Evolutionary conservation across 2,888 invertebrate genomes (phyloP).

Genomic region (Amblyjoppa proteus): DNA sequence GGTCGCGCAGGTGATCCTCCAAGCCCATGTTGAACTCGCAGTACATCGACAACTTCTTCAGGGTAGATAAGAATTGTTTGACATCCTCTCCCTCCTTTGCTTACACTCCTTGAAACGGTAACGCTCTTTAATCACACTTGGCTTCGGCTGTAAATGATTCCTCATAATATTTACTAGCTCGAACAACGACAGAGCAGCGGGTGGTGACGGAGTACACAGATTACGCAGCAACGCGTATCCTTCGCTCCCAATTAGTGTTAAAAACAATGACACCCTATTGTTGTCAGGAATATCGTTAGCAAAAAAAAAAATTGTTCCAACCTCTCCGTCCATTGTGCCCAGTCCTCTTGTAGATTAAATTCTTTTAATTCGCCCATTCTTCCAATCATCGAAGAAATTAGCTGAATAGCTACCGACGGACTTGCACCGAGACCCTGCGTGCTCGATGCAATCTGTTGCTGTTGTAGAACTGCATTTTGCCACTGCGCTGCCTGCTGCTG

Average conservation of each 20-base stretch:
- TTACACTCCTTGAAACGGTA: slow-evolving; percentile 62
- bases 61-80: slow-evolving; percentile 52
- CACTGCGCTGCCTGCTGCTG: too few species aligned
- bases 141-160: slow-evolving; percentile 62
- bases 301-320: slow-evolving; percentile 12
- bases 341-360: neutral
- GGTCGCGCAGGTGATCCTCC: slow-evolving; percentile 47
- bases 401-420: too few species aligned
- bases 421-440: neutral
- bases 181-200: slow-evolving; percentile 47
- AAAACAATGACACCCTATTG: slow-evolving; percentile 38
- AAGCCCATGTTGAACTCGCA: slow-evolving; percentile 57
- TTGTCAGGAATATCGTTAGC: slow-evolving; percentile 36
- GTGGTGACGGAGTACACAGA: slow-evolving; percentile 62
- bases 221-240: slow-evolving; percentile 54
- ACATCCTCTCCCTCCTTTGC: slow-evolving; percentile 54
- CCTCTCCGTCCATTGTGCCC: neutral
- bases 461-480: neutral
- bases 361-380: neutral
- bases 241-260: slow-evolving; percentile 48
- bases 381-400: too few species aligned
- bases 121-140: slow-evolving; percentile 59
- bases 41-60: slow-evolving; percentile 55
- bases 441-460: neutral
- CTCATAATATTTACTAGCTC: slow-evolving; percentile 55